Evolutionary conservation across 2,888 invertebrate genomes (phyloP), one percentile per base, ranked within the genome.

Genomic region (Onthophagus sagittarius): DNA sequence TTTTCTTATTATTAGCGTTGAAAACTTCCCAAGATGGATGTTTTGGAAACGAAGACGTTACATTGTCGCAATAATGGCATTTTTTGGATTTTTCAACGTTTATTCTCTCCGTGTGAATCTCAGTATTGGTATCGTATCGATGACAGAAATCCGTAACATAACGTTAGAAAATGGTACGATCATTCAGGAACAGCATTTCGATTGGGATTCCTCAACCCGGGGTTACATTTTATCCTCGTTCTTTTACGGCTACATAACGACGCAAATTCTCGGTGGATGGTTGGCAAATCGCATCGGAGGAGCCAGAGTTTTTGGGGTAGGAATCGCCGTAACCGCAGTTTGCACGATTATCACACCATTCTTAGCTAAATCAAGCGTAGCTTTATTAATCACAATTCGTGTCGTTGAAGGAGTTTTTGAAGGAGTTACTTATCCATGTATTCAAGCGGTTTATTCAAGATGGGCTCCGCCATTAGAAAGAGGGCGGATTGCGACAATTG

Each of bases 61-160:
- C 79, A 87, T 95, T 71, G 93, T 95, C 14, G 93, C 92, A 0
- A 81, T 92, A 5, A 62, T 95, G 78, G 93, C 94, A 0, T 95
- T 95, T 86, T 90, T 94, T 77, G 95, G 95, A 4, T 94, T 95
- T 85, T 94, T 94, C 87, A 93, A 94, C 79, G 91, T 93, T 1
- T 95, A 95, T 83, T 91, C 94, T 3, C 85, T 95, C 74, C 88
- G 95, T 63, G 96, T 96, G 4, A 97, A 96, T 86, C 88, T 98
- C 77, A 96, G 96, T 77, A 94, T 98, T 13, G 97, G 96, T 2
- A 94, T 98, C 78, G 96, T 98, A 64, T 95, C 96, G 76, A 98
- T 98, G 97, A 95, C 93, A 0, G 90, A 92, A 80, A 89, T 91
- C 23, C 86, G 89, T 75, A 90, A 89, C 69, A 88, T 89, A 3